Evolutionary conservation across 2,797 vertebrate genomes (phyloP).

Genomic region (Catamblyrhynchus diadema): DNA sequence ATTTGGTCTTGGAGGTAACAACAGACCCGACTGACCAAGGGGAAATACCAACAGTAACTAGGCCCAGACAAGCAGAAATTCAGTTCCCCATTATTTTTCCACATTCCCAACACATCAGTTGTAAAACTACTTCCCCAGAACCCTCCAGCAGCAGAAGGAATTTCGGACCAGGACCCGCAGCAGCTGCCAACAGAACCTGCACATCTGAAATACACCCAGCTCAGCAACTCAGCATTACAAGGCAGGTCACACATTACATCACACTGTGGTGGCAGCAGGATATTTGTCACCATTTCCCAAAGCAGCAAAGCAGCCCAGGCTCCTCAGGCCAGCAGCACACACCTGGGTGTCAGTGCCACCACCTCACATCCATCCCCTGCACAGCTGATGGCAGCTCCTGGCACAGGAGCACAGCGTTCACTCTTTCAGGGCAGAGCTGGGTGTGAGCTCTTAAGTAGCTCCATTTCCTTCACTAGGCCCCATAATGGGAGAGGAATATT

Average conservation of each 20-base stretch:
- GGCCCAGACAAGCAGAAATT: background rate
- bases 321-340: accelerated
- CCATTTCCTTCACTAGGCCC: background rate
- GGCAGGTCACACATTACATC: background rate
- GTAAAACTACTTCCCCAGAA: background rate
- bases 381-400: background rate
- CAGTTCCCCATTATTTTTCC: background rate
- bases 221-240: background rate
- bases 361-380: accelerated
- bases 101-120: background rate
- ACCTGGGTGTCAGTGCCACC: background rate
- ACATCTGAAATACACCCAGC: accelerated
- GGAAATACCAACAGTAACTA: background rate
- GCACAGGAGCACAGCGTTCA: background rate
- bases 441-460: background rate
- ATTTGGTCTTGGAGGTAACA: background rate
- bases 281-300: background rate
- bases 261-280: background rate
- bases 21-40: background rate
- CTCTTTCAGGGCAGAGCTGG: background rate
- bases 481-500: background rate
- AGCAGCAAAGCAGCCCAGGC: accelerated
- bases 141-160: background rate
- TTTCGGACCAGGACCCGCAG: background rate
- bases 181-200: background rate